Conservation (phyloP, 2,888 invertebrate species). For the Spilosoma lubricipeda region DNA sequence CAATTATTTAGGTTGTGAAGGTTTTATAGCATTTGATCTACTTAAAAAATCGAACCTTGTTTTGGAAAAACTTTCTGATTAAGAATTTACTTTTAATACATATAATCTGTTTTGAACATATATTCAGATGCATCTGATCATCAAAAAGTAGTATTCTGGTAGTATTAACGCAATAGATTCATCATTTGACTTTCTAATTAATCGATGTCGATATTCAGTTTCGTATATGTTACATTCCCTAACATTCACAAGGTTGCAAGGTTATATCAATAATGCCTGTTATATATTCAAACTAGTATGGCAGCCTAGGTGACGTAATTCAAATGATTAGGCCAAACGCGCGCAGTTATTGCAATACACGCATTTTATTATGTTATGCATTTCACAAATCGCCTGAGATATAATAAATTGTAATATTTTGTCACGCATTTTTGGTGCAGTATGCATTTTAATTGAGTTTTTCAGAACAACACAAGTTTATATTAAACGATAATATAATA, state of each 20-base stretch:
- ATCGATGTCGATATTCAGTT: constrained; percentile 10
- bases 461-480: not conserved
- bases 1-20: no score
- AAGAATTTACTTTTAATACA: not conserved
- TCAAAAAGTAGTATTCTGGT: not conserved
- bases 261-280: constrained; percentile 36
- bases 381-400: constrained; percentile 27
- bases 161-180: not conserved
- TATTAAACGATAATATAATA: not conserved
- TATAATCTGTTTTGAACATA: not conserved
- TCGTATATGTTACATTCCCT: constrained; percentile 27
- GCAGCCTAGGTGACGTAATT: constrained; percentile 43
- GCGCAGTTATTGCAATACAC: constrained; percentile 32
- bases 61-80: no score
- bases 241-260: constrained; percentile 39
- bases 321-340: constrained; percentile 35
- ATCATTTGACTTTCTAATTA: constrained; percentile 11
- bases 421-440: constrained; percentile 7
- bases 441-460: constrained; percentile 10
- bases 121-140: not conserved
- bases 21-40: no score
- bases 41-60: no score
- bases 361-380: constrained; percentile 31
- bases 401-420: constrained; percentile 6
- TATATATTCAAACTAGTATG: constrained; percentile 21